Conservation (phyloP, 2,113 vertebrate species). For the Ameiurus melas region DNA sequence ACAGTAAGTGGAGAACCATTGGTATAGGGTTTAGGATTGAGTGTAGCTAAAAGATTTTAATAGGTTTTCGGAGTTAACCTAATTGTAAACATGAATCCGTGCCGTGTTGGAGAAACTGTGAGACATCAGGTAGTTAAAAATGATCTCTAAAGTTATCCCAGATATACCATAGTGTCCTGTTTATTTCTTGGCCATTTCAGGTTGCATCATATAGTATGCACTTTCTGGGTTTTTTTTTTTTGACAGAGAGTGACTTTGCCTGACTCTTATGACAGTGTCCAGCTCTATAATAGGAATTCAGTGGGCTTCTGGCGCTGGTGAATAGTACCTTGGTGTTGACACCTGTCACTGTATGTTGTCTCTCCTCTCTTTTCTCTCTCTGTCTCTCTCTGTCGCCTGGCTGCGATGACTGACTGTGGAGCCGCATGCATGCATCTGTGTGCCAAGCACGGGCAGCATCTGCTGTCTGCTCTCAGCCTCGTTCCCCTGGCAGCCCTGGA, state of each 20-base stretch:
- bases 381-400: slow-evolving; percentile 31
- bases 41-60: not conserved
- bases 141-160: not conserved
- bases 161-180: not conserved
- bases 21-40: not conserved
- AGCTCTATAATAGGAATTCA: slow-evolving; percentile 14
- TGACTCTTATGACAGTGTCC: slow-evolving; percentile 10
- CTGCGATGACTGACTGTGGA: slow-evolving; percentile 55
- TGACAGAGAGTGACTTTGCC: slow-evolving; percentile 48
- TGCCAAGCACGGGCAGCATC: slow-evolving; percentile 63
- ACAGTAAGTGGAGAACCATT: not conserved
- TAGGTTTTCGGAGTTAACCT: not conserved
- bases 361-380: slow-evolving; percentile 26
- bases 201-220: not conserved
- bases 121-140: not conserved
- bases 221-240: not conserved
- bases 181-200: not conserved
- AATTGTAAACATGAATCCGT: not conserved
- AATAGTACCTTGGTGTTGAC: slow-evolving; percentile 50
- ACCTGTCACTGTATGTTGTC: slow-evolving; percentile 58
- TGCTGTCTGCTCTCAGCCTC: slow-evolving; percentile 64
- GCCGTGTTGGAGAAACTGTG: not conserved
- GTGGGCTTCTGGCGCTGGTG: slow-evolving; percentile 9
- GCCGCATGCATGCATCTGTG: slow-evolving; percentile 66
- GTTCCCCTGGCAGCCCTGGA: slow-evolving; percentile 47